phyloP scores from a whole-genome alignment of 1,140 invertebrate genomes.

The Homarus americanus region DNA sequence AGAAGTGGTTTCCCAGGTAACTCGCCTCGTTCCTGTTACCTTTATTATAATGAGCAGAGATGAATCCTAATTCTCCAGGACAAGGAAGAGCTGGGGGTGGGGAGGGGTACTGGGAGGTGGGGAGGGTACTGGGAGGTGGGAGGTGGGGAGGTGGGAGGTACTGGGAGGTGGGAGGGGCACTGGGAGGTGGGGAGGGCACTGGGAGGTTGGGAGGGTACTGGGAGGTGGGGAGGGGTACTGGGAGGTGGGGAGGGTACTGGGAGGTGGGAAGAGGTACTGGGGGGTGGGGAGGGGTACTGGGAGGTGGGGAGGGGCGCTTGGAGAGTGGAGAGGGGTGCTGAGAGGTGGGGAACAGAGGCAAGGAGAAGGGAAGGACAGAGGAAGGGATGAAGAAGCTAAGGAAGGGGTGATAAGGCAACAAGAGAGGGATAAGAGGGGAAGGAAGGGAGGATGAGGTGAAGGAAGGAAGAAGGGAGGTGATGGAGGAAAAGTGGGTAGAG shows the following conservation, averaged over 20 bases:
- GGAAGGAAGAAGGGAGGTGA: too few species aligned
- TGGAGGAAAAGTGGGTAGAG: too few species aligned
- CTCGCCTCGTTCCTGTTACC: background rate
- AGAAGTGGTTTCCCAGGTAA: background rate
- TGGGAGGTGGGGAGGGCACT: background rate
- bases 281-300: background rate
- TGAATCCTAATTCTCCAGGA: background rate
- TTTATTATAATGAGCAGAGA: constrained; percentile 26
- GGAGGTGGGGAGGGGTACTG: background rate
- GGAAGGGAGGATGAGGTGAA: too few species aligned
- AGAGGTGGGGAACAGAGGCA: background rate
- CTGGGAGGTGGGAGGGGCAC: background rate
- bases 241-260: background rate
- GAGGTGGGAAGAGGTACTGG: background rate
- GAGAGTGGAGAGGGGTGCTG: background rate
- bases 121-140: background rate
- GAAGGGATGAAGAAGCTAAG: background rate
- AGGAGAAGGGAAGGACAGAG: background rate
- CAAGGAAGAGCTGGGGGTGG: background rate
- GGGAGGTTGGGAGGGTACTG: background rate
- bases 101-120: background rate
- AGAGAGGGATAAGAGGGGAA: too few species aligned
- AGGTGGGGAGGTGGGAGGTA: background rate
- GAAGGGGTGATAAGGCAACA: too few species aligned
- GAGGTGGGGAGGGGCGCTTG: too few species aligned